Evolutionary conservation across 2,113 vertebrate genomes (phyloP).

Genomic region (Dasyornis broadbenti): DNA sequence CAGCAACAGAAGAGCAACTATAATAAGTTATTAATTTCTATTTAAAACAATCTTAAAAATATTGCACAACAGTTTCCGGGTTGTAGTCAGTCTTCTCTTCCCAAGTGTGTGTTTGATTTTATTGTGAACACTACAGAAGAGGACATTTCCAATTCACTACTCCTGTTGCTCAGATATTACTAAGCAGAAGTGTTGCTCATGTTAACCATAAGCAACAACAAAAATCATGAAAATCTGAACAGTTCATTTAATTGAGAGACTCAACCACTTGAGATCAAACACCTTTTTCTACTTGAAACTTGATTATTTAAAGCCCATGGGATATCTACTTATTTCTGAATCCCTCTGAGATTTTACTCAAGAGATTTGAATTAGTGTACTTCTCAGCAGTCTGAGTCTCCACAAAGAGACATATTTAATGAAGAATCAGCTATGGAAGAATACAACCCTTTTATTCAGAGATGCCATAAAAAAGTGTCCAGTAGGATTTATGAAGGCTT

Average conservation of each 20-base stretch:
- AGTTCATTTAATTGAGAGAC: not conserved
- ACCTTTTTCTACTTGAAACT: not conserved
- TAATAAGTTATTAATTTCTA: not conserved
- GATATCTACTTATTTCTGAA: not conserved
- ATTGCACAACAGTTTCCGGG: not conserved
- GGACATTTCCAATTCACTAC: not conserved
- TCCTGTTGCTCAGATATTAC: not conserved
- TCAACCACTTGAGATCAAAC: not conserved
- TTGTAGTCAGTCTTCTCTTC: not conserved
- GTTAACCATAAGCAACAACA: not conserved
- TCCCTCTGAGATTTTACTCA: not conserved
- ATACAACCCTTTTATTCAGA: fast-evolving
- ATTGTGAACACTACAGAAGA: not conserved
- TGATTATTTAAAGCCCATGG: not conserved
- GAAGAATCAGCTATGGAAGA: not conserved
- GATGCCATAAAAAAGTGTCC: not conserved
- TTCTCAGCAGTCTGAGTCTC: not conserved
- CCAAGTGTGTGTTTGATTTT: not conserved
- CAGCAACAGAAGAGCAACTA: not conserved
- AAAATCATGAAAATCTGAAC: not conserved
- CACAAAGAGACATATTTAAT: not conserved
- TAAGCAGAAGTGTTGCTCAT: not conserved
- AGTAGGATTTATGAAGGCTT: not conserved
- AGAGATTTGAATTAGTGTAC: not conserved
- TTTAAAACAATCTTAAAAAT: not conserved